Base-by-base conservation (phyloP, 2,113 vertebrate genomes). In the Melanerpes formicivorus region DNA sequence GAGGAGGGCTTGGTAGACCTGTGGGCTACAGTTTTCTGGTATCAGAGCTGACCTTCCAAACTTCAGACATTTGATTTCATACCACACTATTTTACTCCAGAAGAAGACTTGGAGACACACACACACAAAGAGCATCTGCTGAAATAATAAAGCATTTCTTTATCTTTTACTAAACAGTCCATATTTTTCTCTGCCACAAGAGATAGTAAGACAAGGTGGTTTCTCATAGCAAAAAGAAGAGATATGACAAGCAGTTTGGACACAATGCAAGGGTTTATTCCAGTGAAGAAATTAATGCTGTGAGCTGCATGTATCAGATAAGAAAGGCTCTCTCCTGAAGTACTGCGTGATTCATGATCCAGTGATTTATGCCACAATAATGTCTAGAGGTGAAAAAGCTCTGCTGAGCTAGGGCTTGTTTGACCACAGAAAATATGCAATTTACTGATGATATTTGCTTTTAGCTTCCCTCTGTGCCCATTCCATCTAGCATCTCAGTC, bases 391-490 rank as follows among this genome's bases (percentile, higher is more conserved):
- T 91, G 66, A 87, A 86, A 60, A 80, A 55, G 54, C 73, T 93
- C 70, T 88, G 84, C 81, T 90, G 93, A 84, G 74, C 64, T 48
- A 73, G 59, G 65, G 71, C 46, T 75, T 76, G 55, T 92, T 82
- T 91, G 91, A 87, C 79, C 87, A 82, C 50, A 82, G 40, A 91
- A 95, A 87, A 84, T 52, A 80, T 29, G 59, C 92, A 88, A 82
- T 86, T 93, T 84, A 88, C 76, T 78, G 83, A 88, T 80, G 82
- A 69, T 86, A 84, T n/a, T 84, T 89, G 75, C 59, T 88, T 80
- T 91, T 86, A 90, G 77, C 59, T 89, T 81, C 94, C 93, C 83
- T 88, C 93, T 81, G 85, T 7, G 70, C 83, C 83, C 66, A 78
- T 78, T 93, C 55, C 73, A 72, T 77, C 65, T 5, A 78, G 65